These are phyloP conservation scores for Bergia puertoricense DNA, from an alignment of 92 coral and sea anemone species.

Conservation along the genomic window DNA sequence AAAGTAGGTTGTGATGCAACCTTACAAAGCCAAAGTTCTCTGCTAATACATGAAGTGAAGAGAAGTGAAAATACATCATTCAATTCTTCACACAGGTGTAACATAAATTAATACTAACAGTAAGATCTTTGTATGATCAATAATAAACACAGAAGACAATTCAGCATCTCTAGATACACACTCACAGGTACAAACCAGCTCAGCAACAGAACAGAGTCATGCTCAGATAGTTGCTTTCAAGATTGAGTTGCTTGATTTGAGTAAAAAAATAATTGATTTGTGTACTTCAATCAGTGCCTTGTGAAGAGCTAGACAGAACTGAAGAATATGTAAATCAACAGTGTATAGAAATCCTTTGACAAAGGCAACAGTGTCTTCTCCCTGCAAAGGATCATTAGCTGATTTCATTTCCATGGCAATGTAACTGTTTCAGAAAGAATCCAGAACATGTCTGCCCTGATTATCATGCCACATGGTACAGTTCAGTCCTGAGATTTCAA, in stretches of 20 bases:
- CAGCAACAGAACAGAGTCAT: background rate
- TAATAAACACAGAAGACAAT: background rate
- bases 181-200: conserved; percentile 3
- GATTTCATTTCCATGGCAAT: conserved; percentile 32
- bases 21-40: background rate
- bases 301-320: background rate
- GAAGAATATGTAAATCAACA: background rate
- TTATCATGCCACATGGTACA: background rate
- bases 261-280: background rate
- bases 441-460: background rate
- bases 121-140: background rate
- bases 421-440: conserved; percentile 16
- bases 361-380: conserved; percentile 2
- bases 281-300: background rate
- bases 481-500: background rate
- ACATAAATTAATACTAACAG: background rate
- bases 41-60: background rate
- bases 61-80: background rate
- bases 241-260: background rate
- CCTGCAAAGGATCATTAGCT: conserved; percentile 21
- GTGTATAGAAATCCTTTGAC: background rate
- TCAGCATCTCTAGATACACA: background rate
- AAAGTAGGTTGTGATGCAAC: background rate
- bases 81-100: background rate
- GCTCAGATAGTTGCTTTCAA: background rate